These are phyloP conservation scores for Endotricha flammealis DNA, from an alignment of 2,888 invertebrate genomes.

Conservation along the genomic window DNA sequence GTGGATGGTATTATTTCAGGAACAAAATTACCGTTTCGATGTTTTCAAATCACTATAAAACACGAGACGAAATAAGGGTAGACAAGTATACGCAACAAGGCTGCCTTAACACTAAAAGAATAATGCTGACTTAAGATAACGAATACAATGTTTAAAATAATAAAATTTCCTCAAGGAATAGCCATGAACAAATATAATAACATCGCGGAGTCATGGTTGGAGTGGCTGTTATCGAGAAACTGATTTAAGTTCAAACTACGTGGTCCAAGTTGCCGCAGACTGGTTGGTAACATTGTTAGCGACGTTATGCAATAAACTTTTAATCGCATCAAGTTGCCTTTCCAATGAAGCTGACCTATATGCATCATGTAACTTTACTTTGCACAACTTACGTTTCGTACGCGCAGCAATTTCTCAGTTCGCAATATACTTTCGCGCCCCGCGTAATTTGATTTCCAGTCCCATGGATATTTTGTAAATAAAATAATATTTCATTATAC, in stretches of 20 bases:
- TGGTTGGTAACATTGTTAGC: conserved; percentile 39
- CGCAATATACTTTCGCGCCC: too few relatives aligned
- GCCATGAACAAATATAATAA: neutral
- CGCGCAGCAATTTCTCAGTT: conserved; percentile 1
- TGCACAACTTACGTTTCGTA: neutral
- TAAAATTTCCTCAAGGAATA: conserved; percentile 1
- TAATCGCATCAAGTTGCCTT: conserved; percentile 51
- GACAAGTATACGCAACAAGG: too few relatives aligned
- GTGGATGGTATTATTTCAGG: too few relatives aligned
- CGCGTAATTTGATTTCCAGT: too few relatives aligned
- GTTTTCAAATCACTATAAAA: too few relatives aligned
- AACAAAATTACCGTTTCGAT: too few relatives aligned
- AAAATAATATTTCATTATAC: too few relatives aligned
- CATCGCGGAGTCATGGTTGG: neutral
- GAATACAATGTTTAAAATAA: too few relatives aligned
- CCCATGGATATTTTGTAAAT: too few relatives aligned
- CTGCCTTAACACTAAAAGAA: too few relatives aligned
- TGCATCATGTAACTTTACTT: conserved; percentile 15
- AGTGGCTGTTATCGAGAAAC: conserved; percentile 20
- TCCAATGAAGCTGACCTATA: conserved; percentile 41
- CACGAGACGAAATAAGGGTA: too few relatives aligned
- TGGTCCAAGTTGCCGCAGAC: conserved; percentile 34
- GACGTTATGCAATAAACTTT: conserved; percentile 54
- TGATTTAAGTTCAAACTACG: conserved; percentile 33
- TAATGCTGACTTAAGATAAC: too few relatives aligned